Evolutionary conservation across 2,888 invertebrate species (phyloP), one percentile per base, ranked within the genome.

Genomic region (Rhaphigaster nebulosa): DNA sequence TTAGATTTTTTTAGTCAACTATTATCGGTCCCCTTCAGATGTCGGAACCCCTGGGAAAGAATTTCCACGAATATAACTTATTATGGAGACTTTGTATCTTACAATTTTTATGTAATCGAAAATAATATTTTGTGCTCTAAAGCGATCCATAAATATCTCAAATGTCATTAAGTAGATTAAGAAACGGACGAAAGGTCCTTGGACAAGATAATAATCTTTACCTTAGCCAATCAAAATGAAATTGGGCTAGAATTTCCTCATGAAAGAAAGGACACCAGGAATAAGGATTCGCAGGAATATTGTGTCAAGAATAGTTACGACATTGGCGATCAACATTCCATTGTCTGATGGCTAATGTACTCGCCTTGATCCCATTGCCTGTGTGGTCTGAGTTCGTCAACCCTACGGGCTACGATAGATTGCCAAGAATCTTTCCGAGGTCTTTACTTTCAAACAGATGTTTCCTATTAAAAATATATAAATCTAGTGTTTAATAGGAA

Each of bases 341-440:
- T 29, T 29, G 60, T 60, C 60, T 29, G 29, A 60, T 60, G n/a
- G n/a, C 0, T 60, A 12, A 60, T 60, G 12, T n/a, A 15, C 18
- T 60, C 60, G 29, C 60, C 60, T 60, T 60, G 60, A 60, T 60
- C 60, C 29, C 60, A n/a, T 60, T 60, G 60, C 60, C n/a, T n/a
- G 60, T n/a, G 12, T n/a, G 29, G 12, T 29, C n/a, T 0, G 60
- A 15, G 60, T 60, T 60, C 60, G 60, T n/a, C 60, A 60, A 60
- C 60, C 60, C 13, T 26, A 6, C n/a, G n/a, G 4, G 1, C 60
- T 60, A 12, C 12, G 60, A 13, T 10, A n/a, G n/a, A 18, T 60
- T 60, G 60, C 60, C 60, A 60, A 60, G 60, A 29, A 60, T 60
- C 29, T 29, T 60, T 60, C 29, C 29, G 13, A 60, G 60, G 13